These are phyloP conservation scores for Plecotus auritus DNA, from an alignment of 2,113 vertebrate genomes.

Conservation along the genomic window DNA sequence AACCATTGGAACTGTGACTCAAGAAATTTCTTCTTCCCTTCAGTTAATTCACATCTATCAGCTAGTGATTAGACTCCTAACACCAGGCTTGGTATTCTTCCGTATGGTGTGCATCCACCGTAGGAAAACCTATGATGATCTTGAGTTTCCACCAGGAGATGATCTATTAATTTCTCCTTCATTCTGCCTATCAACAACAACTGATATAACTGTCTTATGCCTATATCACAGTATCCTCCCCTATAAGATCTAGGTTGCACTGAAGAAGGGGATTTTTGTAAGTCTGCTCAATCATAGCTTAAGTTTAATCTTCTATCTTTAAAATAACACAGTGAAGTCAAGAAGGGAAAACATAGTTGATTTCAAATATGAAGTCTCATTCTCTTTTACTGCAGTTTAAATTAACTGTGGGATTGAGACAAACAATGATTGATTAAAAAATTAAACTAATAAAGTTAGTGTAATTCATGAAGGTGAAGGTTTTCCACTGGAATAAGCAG, in stretches of 20 bases:
- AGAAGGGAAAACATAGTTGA: too few species aligned
- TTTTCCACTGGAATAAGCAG: too few species aligned
- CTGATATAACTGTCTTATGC: neutral
- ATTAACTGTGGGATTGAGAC: too few species aligned
- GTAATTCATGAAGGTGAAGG: too few species aligned
- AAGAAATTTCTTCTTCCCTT: neutral
- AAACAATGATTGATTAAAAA: too few species aligned
- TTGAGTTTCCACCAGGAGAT: neutral
- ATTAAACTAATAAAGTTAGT: too few species aligned
- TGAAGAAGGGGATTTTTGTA: too few species aligned
- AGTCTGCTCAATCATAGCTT: too few species aligned
- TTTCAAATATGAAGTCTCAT: too few species aligned
- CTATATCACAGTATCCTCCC: fast-evolving
- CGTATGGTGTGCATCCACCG: neutral
- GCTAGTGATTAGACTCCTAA: neutral
- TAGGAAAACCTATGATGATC: neutral
- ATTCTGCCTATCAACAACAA: neutral
- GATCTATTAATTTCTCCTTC: neutral
- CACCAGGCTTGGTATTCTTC: neutral
- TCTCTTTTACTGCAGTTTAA: too few species aligned
- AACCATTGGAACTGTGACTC: neutral
- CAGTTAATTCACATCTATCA: neutral
- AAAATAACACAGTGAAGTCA: too few species aligned
- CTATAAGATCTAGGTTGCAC: neutral
- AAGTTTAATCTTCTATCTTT: too few species aligned